Evolutionary conservation across 2,797 vertebrate genomes (phyloP).

Genomic region (Leucoraja ocellata): DNA sequence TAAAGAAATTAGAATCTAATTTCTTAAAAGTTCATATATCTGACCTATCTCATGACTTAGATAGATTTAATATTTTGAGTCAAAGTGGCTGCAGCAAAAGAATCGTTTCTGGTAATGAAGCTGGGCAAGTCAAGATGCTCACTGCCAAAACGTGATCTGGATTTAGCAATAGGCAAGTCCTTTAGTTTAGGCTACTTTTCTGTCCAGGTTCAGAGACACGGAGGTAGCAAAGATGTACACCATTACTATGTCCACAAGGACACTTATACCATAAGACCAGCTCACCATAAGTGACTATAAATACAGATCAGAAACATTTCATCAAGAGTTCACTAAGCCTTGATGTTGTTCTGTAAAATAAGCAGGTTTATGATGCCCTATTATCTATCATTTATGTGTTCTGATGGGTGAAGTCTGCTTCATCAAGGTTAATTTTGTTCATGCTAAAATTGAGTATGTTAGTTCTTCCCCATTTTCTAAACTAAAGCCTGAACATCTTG

Average conservation of each 20-base stretch:
- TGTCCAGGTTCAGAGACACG: background rate
- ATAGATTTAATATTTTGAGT: background rate
- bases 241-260: background rate
- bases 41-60: too few relatives aligned
- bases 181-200: background rate
- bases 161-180: background rate
- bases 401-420: constrained; percentile 12
- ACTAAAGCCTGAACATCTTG: constrained; percentile 4
- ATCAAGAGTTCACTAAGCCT: background rate
- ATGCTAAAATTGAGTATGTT: constrained; percentile 37
- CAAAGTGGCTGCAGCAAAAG: background rate
- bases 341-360: constrained; percentile 18
- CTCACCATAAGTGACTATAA: constrained; percentile 1
- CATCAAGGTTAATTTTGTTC: constrained; percentile 27
- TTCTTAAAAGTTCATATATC: background rate
- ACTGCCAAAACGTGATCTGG: background rate
- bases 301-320: background rate
- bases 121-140: background rate
- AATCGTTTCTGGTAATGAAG: background rate
- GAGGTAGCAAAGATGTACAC: background rate
- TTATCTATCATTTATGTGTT: background rate
- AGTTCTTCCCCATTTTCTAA: constrained; percentile 17
- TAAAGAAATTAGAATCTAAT: background rate
- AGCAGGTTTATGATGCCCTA: background rate
- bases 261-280: background rate